Evolutionary conservation across 2,797 vertebrate species (phyloP), one percentile per base, ranked within the genome.

Genomic region (Sebastes matsubarae): DNA sequence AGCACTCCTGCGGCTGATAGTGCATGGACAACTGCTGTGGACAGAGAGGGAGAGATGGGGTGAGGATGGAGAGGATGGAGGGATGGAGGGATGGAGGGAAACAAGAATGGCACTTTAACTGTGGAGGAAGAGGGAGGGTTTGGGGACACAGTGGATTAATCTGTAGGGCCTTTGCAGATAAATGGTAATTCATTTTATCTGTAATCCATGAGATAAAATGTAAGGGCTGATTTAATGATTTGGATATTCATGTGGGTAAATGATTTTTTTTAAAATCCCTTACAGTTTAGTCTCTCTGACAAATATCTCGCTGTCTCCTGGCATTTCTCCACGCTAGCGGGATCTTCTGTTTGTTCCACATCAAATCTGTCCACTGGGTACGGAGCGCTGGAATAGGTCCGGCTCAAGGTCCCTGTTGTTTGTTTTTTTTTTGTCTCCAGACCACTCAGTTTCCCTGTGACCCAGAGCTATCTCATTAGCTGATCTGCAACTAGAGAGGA

Each of bases 11-110:
- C 90, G 87, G 88, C 83, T 87, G 91, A 93, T 91, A 85, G 90
- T 89, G 92, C 90, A 89, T 85, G 90, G 87, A 88, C 85, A 75
- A 90, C 93, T 92, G 93, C 92, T 92, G 90, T 90, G 87, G 76
- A 83, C 63, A 80, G 87, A 88, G 86, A 87, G 77, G 85, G 84
- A 81, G 88, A 65, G 58, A 84, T 63, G 73, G 70, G 68, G 30
- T 46, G 77, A 76, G 77, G 72, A 79, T 69, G 88, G 80, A 72
- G 72, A 46, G 77, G 83, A 83, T 77, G 72, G 38, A 42, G 38
- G 38, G 25, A n/a, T n/a, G n/a, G n/a, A n/a, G n/a, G n/a, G 36
- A 42, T 42, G 38, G 82, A 80, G 68, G 78, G 71, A 78, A 79
- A 85, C 74, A 72, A 78, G 80, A 90, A 93, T 82, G 87, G 82